Evolutionary conservation across 2,888 invertebrate genomes (phyloP).

Genomic region (Drosophila atroscutellata): DNA sequence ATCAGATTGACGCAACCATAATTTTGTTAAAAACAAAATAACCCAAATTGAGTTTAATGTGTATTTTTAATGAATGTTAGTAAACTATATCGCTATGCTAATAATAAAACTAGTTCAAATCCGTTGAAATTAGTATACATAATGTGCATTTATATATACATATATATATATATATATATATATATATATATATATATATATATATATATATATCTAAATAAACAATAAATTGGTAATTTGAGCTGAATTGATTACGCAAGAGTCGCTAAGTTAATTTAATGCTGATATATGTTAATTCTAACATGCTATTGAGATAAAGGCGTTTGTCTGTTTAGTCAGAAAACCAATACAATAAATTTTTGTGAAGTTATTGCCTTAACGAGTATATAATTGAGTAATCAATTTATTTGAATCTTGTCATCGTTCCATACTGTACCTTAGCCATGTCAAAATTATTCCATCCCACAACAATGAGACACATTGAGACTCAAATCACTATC

Average conservation of each 20-base stretch:
- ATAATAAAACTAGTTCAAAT: conserved; percentile 2
- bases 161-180: background rate
- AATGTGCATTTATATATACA: too few species aligned
- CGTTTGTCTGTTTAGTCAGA: background rate
- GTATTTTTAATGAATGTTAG: conserved; percentile 1
- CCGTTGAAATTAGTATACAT: background rate
- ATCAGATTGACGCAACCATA: background rate
- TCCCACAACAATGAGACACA: background rate
- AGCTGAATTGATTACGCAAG: background rate
- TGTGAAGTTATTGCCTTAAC: background rate
- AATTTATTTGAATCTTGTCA: background rate
- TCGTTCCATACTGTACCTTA: background rate
- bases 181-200: background rate
- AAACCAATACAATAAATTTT: background rate
- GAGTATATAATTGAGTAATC: background rate
- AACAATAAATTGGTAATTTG: conserved; percentile 1
- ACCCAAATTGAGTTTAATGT: background rate
- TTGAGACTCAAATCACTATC: background rate
- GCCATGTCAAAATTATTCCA: background rate
- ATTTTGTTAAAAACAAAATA: background rate
- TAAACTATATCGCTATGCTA: background rate
- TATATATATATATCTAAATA: background rate
- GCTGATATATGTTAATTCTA: background rate
- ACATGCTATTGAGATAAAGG: background rate
- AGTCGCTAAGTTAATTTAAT: conserved; percentile 1